Conservation (phyloP, 1,140 invertebrate genomes). For the Cryptotermes secundus region DNA sequence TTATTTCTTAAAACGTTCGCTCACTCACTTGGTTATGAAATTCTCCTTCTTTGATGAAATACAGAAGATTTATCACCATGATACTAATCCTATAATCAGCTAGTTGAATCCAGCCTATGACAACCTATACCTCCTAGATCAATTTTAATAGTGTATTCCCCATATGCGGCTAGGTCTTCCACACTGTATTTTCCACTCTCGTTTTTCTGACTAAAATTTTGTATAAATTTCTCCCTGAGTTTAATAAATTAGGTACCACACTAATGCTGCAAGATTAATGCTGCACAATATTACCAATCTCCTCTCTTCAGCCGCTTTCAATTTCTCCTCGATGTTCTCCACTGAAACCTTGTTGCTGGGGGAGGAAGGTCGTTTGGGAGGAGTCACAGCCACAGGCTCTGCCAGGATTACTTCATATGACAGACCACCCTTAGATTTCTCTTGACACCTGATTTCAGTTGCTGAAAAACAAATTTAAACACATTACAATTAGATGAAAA, state of each 20-base stretch:
- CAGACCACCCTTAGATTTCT: slow-evolving; percentile 84
- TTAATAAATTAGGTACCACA: background rate
- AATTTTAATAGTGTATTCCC: too few species aligned
- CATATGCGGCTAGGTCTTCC: too few species aligned
- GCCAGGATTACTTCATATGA: slow-evolving; percentile 92
- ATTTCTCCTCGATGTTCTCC: slow-evolving; percentile 86
- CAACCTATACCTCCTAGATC: too few species aligned
- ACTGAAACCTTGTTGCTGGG: slow-evolving; percentile 65
- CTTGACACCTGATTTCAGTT: slow-evolving; percentile 84
- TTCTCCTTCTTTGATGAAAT: too few species aligned
- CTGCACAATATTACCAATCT: slow-evolving; percentile 65
- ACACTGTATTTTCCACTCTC: too few species aligned
- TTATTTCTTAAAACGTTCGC: too few species aligned
- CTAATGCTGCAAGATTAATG: background rate
- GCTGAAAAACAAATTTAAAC: slow-evolving; percentile 53
- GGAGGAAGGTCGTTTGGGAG: slow-evolving; percentile 64
- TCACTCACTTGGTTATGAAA: too few species aligned
- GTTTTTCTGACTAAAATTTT: too few species aligned
- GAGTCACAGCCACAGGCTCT: slow-evolving; percentile 63
- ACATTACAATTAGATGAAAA: background rate
- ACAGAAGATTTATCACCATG: too few species aligned
- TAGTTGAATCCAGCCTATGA: too few species aligned
- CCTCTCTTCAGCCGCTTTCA: slow-evolving; percentile 87
- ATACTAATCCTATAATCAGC: too few species aligned
- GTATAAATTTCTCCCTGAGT: too few species aligned